Base-by-base conservation (phyloP, 2,113 vertebrate genomes). In the Eptatretus burgeri region DNA sequence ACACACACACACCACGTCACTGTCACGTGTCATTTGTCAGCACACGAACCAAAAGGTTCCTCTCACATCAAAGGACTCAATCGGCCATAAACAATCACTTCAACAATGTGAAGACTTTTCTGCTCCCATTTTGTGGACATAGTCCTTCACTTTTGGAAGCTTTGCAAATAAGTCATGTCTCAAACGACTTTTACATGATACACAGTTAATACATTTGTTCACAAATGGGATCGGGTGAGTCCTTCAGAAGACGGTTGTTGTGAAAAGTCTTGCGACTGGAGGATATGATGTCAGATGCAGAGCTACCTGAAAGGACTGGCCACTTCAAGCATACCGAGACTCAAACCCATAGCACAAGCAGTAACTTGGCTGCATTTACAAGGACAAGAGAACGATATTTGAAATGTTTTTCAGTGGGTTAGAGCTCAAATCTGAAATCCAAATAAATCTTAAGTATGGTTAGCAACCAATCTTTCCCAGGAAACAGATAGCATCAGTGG, bases 401-500 rank as follows among this genome's bases (percentile, higher is more conserved):
- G 53, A 14, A 14, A 18, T 18, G 14, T 3, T 7, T 14, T 56
- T 18, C 14, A 14, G 2, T n/a, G 16, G 1, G 12, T 19, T 19
- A 19, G 9, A 12, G 53, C 53, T 9, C 16, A n/a, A 2, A 8
- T 19, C 16, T 19, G 16, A 19, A n/a, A n/a, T 8, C 10, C 14
- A 18, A 16, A 19, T n/a, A 16, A 19, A 16, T 18, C 14, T 56
- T 60, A 19, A n/a, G 53, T 12, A 9, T 10, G 53, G 53, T 18
- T 14, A 18, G 53, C 53, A 18, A 60, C 56, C 20, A 41, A 41
- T 7, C 27, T 3, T 7, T 41, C 27, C 27, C 27, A 41, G 27
- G 3, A 41, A 41, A 41, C 27, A 41, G 27, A 41, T 7, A 41
- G 27, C 56, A 16, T 86, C 76, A 95, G 75, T 98, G 89, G 75